A percentile compares a stretch with the other conserved stretches of the same genome.
These are phyloP conservation scores for Campodea augens DNA, from an alignment of 1,140 invertebrate genomes.

Conservation along the genomic window DNA sequence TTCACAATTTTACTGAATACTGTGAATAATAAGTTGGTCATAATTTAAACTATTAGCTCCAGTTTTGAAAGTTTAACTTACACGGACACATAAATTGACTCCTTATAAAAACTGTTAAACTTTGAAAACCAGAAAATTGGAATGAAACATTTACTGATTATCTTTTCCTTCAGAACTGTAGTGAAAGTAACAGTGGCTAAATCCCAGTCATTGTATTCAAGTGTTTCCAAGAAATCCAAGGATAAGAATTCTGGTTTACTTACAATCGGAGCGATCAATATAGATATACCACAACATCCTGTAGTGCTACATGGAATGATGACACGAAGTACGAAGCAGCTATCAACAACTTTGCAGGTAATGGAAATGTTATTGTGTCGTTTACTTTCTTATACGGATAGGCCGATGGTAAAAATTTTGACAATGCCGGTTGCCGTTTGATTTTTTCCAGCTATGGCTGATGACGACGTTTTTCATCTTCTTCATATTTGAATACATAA, in stretches of 20 bases:
- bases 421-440: not conserved
- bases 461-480: not conserved
- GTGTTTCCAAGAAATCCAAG: conserved; percentile 49
- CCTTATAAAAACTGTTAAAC: no score
- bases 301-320: conserved; percentile 93
- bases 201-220: conserved; percentile 77
- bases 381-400: no score
- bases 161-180: conserved; percentile 79
- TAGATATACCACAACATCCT: conserved; percentile 92
- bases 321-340: conserved; percentile 77
- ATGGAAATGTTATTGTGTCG: no score
- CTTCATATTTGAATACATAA: no score
- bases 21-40: no score
- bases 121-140: no score
- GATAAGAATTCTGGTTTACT: conserved; percentile 74
- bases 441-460: not conserved
- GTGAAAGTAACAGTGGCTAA: conserved; percentile 82
- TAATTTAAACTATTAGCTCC: no score
- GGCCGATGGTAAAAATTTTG: no score
- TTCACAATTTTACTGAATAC: no score
- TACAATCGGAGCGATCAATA: conserved; percentile 68
- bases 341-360: conserved; percentile 73
- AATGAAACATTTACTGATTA: no score
- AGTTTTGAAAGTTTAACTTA: no score
- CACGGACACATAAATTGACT: no score